Base-by-base conservation (phyloP, 2,797 vertebrate species). In the Aldrovandia affinis region DNA sequence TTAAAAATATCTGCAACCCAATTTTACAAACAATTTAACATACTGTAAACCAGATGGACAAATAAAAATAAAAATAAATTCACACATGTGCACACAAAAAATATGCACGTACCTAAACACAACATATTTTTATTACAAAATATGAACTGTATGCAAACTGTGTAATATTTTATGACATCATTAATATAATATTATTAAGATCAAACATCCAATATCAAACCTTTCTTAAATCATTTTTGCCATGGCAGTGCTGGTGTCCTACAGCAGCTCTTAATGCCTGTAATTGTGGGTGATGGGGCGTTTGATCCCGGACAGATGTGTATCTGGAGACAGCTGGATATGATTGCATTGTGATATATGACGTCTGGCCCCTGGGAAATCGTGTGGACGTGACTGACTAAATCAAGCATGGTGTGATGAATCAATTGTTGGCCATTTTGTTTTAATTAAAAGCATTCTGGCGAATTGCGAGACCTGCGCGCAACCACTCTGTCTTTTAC, bases 401-500 rank as follows among this genome's bases (percentile, higher is more conserved):
- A 87, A 89, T 87, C 83, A 86, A 83, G 85, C 80, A 87, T 84
- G 83, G 85, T 79, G 18, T 75, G 70, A 87, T 86, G 83, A 83
- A 90, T 91, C 85, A 83, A 86, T 88, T 83, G 80, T 73, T 30
- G 83, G 57, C 30, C 80, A 85, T 88, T 88, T 84, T 47, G 57
- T 87, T 86, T 91, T 86, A 92, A 90, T 90, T 68, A 80, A 89
- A 86, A 84, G 85, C 54, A 68, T 87, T 86, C 88, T 75, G 50
- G 88, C 88, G 86, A 86, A 59, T 73, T 52, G 81, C 55, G 75
- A 82, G 73, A 47, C 70, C 84, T 65, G 75, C 57, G 36, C 18
- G 9, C 39, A 25, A 12, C 44, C 30, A 25, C 42, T 54, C 50
- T 42, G 47, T 63, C 50, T 39, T 39, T 75, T 36, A n/a, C n/a